A percentile compares a stretch with the other conserved stretches of the same genome.
phyloP scores from a whole-genome alignment of 2,113 vertebrate species.

The Gambusia holbrooki region DNA sequence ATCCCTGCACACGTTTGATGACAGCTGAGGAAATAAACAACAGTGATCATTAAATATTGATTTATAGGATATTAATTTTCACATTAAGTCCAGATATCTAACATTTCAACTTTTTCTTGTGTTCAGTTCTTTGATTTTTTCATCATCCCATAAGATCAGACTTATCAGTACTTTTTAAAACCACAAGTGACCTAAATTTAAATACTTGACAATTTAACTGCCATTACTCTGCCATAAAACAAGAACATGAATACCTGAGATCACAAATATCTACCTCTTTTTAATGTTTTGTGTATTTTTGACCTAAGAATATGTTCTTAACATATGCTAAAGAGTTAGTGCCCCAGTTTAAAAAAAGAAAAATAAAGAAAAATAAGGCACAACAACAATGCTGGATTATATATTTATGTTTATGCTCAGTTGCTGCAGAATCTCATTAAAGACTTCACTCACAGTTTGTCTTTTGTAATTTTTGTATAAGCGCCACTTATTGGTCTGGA shows the following conservation, averaged over 20 bases:
- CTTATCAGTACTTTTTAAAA: background rate
- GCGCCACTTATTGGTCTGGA: too few species aligned
- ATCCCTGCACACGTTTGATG: conserved; percentile 41
- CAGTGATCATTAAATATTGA: conserved; percentile 57
- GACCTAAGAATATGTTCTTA: background rate
- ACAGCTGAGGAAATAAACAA: conserved; percentile 51
- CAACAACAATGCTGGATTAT: too few species aligned
- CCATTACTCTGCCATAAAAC: too few species aligned
- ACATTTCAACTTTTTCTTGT: conserved; percentile 6
- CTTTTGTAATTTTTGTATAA: too few species aligned
- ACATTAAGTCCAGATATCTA: conserved; percentile 11
- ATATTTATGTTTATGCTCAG: too few species aligned
- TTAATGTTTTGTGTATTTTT: background rate
- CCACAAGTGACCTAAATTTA: conserved; percentile 1
- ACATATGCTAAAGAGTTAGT: background rate
- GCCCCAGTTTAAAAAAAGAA: background rate
- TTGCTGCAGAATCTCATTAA: too few species aligned
- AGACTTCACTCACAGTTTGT: too few species aligned
- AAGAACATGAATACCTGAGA: too few species aligned
- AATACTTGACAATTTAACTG: background rate
- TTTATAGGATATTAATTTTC: conserved; percentile 55
- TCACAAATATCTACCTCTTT: background rate
- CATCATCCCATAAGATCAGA: background rate
- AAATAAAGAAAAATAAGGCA: background rate
- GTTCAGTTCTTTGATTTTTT: conserved; percentile 17